Evolutionary conservation across 2,888 invertebrate species (phyloP).

Genomic region (Agonopterix subpropinquella): DNA sequence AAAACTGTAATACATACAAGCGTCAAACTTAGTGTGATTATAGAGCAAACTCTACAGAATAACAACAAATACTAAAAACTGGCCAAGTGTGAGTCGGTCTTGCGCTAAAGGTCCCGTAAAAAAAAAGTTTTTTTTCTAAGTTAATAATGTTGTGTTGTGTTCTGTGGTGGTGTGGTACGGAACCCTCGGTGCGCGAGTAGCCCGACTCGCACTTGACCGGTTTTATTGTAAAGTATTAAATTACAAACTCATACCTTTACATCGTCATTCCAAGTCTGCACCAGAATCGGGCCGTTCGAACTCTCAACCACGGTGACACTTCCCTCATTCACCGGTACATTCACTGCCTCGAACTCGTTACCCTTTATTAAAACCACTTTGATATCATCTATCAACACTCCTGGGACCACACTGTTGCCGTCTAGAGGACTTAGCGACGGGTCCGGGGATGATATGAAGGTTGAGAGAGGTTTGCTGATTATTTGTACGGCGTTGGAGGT

Average conservation of each 20-base stretch:
- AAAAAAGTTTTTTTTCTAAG: no score
- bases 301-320: slow-evolving; percentile 43
- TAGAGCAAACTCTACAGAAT: no score
- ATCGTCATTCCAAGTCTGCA: slow-evolving; percentile 54
- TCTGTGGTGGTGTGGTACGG: no score
- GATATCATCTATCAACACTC: slow-evolving; percentile 51
- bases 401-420: slow-evolving; percentile 45
- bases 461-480: slow-evolving; percentile 60
- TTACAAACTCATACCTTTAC: slow-evolving; percentile 29
- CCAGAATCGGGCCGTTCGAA: slow-evolving; percentile 37
- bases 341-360: slow-evolving; percentile 40
- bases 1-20: no score
- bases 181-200: no score
- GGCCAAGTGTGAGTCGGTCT: no score
- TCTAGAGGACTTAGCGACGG: slow-evolving; percentile 38
- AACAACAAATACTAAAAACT: no score
- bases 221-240: no score
- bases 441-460: slow-evolving; percentile 24
- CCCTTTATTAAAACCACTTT: slow-evolving; percentile 51
- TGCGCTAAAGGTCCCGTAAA: no score
- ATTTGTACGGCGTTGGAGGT: slow-evolving; percentile 66
- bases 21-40: no score
- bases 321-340: slow-evolving; percentile 30
- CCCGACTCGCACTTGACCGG: no score
- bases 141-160: no score